A percentile compares a stretch with the other conserved stretches of the same genome.
Conservation (phyloP, 53 echinoderm and acorn worm genomes). For the Echinarachnius parma region DNA sequence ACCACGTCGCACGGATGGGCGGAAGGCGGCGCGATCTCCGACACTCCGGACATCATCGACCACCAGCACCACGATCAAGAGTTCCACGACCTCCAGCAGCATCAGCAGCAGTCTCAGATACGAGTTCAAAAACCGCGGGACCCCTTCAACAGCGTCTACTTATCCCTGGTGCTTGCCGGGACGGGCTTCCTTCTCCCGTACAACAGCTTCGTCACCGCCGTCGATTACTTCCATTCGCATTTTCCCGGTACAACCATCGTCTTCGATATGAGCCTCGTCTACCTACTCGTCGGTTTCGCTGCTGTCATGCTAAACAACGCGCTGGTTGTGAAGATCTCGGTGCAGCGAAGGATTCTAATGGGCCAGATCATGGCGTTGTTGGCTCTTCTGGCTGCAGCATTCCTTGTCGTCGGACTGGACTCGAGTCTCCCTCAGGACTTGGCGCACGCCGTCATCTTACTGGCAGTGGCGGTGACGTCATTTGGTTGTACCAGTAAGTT, state of each 20-base stretch:
- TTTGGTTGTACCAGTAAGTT: constrained; percentile 75
- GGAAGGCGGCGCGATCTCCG: constrained; percentile 8
- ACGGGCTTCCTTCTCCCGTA: constrained; percentile 83
- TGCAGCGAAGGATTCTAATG: constrained; percentile 53
- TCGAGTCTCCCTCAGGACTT: constrained; percentile 43
- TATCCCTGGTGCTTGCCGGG: constrained; percentile 65
- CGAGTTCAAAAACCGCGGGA: constrained; percentile 59
- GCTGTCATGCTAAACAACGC: constrained; percentile 73
- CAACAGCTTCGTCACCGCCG: constrained; percentile 87
- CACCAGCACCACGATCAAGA: no score
- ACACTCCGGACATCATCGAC: constrained; percentile 17
- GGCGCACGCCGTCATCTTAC: constrained; percentile 63
- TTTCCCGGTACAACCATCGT: constrained; percentile 82
- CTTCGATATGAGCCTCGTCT: constrained; percentile 79
- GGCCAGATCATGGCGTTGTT: constrained; percentile 69
- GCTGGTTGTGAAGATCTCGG: constrained; percentile 61
- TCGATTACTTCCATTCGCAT: constrained; percentile 63
- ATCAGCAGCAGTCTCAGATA: constrained; percentile 28
- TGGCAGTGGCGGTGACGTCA: constrained; percentile 69
- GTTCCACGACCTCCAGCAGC: no score
- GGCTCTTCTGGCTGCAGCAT: constrained; percentile 57
- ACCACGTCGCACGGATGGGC: no score
- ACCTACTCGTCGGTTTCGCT: constrained; percentile 71
- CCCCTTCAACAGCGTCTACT: constrained; percentile 57
- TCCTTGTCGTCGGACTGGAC: constrained; percentile 71